Evolutionary conservation across 2,797 vertebrate species (phyloP).

Genomic region (Harpagifer antarcticus): DNA sequence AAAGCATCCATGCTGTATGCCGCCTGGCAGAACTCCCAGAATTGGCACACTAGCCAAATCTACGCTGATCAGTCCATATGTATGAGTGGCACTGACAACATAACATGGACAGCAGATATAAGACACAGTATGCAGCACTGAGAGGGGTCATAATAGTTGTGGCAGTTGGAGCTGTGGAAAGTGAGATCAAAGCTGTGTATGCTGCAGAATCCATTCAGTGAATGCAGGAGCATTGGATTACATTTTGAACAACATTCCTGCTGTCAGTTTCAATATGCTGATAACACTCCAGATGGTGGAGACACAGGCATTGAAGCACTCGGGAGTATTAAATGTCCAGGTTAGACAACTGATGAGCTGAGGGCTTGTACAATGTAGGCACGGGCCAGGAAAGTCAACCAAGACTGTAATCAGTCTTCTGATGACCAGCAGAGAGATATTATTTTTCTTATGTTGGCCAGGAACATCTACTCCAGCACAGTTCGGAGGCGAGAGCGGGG

Average conservation of each 20-base stretch:
- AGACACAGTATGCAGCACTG: conserved; percentile 57
- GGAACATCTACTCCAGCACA: not conserved
- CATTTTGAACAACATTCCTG: conserved; percentile 58
- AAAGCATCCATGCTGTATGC: conserved; percentile 77
- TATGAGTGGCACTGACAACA: conserved; percentile 71
- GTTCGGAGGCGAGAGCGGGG: too few relatives aligned
- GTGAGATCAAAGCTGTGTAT: conserved; percentile 38
- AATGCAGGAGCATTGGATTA: conserved; percentile 49
- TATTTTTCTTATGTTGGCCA: not conserved
- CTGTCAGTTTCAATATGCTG: conserved; percentile 71
- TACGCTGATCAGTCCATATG: conserved; percentile 78
- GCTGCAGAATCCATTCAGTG: conserved; percentile 36
- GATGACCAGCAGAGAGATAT: conserved; percentile 4
- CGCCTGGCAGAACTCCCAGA: conserved; percentile 81
- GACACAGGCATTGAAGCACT: conserved; percentile 47
- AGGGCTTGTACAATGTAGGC: conserved; percentile 29
- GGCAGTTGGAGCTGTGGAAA: conserved; percentile 33
- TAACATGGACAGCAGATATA: conserved; percentile 66
- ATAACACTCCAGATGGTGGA: conserved; percentile 67
- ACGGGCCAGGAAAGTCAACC: conserved; percentile 15
- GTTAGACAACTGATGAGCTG: conserved; percentile 59
- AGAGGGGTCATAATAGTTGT: conserved; percentile 50
- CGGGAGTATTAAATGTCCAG: conserved; percentile 57
- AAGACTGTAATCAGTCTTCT: conserved; percentile 31
- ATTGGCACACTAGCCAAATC: conserved; percentile 74